phyloP scores from a whole-genome alignment of 1,140 invertebrate genomes.

The Temnothorax nylanderi region DNA sequence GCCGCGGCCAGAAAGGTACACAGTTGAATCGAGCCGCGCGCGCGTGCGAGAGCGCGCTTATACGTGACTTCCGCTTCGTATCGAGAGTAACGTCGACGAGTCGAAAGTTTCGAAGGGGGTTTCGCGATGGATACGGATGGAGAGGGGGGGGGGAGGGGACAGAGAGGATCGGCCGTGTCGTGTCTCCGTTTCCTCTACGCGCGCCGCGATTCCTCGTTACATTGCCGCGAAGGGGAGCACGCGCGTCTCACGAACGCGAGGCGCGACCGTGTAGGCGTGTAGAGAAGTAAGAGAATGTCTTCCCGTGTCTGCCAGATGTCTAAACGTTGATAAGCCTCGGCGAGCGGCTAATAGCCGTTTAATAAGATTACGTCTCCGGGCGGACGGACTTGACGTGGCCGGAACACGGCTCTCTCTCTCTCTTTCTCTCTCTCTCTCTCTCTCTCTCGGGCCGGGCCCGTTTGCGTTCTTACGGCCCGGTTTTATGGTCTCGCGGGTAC shows the following conservation, averaged over 20 bases:
- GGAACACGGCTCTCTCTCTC: slow-evolving; percentile 73
- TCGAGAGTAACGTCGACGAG: slow-evolving; percentile 54
- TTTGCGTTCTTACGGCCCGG: slow-evolving; percentile 77
- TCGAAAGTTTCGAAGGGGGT: slow-evolving; percentile 46
- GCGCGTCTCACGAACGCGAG: slow-evolving; percentile 62
- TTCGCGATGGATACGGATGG: neutral
- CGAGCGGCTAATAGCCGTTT: slow-evolving; percentile 85
- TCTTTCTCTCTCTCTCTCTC: slow-evolving; percentile 5
- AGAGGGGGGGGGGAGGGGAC: neutral
- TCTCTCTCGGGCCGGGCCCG: slow-evolving; percentile 27
- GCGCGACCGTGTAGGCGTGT: slow-evolving; percentile 76
- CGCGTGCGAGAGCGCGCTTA: neutral
- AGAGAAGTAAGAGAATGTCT: slow-evolving; percentile 80
- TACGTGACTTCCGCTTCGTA: slow-evolving; percentile 57
- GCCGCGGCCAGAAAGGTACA: slow-evolving; percentile 30
- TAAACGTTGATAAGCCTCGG: slow-evolving; percentile 84
- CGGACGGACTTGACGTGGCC: slow-evolving; percentile 82
- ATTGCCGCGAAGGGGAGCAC: slow-evolving; percentile 71
- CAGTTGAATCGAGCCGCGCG: slow-evolving; percentile 38
- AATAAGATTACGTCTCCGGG: slow-evolving; percentile 84
- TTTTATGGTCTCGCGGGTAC: slow-evolving; percentile 78
- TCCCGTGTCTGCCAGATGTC: slow-evolving; percentile 83
- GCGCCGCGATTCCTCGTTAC: slow-evolving; percentile 10
- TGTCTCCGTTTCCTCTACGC: slow-evolving; percentile 19
- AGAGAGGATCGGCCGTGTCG: neutral